These are phyloP conservation scores for Macrobrachium rosenbergii DNA, from an alignment of 1,140 invertebrate genomes.

Conservation along the genomic window DNA sequence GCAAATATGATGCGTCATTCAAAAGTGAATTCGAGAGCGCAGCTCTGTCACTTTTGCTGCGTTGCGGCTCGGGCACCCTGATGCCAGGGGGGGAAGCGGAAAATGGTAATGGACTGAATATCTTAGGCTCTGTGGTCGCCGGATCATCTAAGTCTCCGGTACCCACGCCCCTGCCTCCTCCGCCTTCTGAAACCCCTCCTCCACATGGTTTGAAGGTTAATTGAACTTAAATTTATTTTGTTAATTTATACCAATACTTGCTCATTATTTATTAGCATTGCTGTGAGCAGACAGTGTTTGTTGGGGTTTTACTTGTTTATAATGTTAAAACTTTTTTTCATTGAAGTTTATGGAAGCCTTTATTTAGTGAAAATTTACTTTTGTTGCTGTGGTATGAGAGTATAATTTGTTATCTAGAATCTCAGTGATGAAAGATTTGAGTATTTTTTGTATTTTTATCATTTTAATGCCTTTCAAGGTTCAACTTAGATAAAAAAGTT, in stretches of 20 bases:
- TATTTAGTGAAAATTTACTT: no score
- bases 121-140: slow-evolving; percentile 51
- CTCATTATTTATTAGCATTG: not conserved
- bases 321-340: no score
- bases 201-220: slow-evolving; percentile 31
- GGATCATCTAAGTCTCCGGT: slow-evolving; percentile 51
- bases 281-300: no score
- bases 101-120: slow-evolving; percentile 22
- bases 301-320: no score
- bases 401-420: no score
- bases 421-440: no score
- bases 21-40: slow-evolving; percentile 45
- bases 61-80: slow-evolving; percentile 49
- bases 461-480: no score
- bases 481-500: no score
- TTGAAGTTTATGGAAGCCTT: no score
- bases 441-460: no score
- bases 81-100: slow-evolving; percentile 47
- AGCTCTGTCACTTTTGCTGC: slow-evolving; percentile 47
- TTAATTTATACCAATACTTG: not conserved
- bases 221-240: not conserved
- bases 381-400: no score
- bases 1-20: slow-evolving; percentile 41
- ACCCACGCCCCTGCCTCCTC: slow-evolving; percentile 48
- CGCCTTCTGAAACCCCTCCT: slow-evolving; percentile 38